These are phyloP conservation scores for Emmelina monodactyla DNA, from an alignment of 2,888 invertebrate species.

Conservation along the genomic window DNA sequence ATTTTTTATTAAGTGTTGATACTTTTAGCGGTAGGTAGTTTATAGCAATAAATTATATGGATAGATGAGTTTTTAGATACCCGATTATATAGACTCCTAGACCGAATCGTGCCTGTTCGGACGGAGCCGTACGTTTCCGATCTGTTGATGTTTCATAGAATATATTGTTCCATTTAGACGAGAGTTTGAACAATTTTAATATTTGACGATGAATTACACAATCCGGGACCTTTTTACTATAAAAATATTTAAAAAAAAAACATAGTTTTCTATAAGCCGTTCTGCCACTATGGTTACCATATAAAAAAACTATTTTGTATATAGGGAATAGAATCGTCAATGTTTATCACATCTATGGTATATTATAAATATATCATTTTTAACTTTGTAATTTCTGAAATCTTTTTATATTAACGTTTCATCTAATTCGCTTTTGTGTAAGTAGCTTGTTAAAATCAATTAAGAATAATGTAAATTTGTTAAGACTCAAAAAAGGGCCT, in stretches of 20 bases:
- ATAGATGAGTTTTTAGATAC: constrained; percentile 25
- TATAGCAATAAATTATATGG: constrained; percentile 37
- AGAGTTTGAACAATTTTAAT: constrained; percentile 21
- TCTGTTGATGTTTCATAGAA: constrained; percentile 26
- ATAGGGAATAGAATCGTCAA: too few species aligned
- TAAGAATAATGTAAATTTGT: constrained; percentile 23
- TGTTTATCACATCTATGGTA: constrained; percentile 56
- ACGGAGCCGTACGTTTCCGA: too few species aligned
- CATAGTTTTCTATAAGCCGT: too few species aligned
- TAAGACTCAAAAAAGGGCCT: constrained; percentile 27
- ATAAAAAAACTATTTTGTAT: too few species aligned
- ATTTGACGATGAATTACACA: constrained; percentile 26
- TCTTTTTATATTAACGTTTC: constrained; percentile 19
- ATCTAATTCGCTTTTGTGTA: constrained; percentile 45
- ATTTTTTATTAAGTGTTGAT: constrained; percentile 48
- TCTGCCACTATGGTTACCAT: too few species aligned
- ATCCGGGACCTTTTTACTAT: constrained; percentile 28
- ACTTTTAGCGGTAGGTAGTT: constrained; percentile 40
- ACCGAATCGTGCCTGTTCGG: constrained; percentile 39
- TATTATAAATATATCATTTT: constrained; percentile 54
- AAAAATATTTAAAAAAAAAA: too few species aligned
- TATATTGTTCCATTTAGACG: too few species aligned
- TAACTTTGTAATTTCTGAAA: constrained; percentile 18
- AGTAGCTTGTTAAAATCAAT: constrained; percentile 30
- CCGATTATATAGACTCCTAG: constrained; percentile 28